Percentiles rank a stretch among this genome's conserved stretches.
These are phyloP conservation scores for Amblyjoppa fuscipennis DNA, from an alignment of 2,888 invertebrate species.

Conservation along the genomic window DNA sequence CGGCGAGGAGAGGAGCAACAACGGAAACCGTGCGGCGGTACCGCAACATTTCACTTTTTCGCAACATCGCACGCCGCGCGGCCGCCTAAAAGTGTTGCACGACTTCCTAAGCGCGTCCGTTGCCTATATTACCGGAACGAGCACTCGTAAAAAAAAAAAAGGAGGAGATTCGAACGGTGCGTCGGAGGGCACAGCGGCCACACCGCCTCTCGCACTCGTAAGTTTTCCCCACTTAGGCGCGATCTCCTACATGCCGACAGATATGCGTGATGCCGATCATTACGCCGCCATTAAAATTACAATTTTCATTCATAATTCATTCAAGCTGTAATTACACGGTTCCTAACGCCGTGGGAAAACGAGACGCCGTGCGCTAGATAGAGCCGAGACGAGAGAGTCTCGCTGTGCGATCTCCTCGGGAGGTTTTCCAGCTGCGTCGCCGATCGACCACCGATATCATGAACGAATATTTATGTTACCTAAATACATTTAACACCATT, in stretches of 20 bases:
- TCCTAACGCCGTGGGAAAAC: constrained; percentile 71
- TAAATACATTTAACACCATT: not conserved
- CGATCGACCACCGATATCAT: not conserved
- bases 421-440: constrained; percentile 16
- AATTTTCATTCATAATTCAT: constrained; percentile 74
- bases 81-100: constrained; percentile 81
- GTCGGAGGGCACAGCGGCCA: constrained; percentile 21
- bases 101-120: constrained; percentile 76
- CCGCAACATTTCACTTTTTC: constrained; percentile 82
- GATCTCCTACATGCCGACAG: constrained; percentile 31
- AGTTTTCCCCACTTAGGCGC: constrained; percentile 10
- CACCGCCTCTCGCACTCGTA: not conserved
- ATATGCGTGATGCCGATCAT: constrained; percentile 71
- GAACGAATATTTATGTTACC: constrained; percentile 6
- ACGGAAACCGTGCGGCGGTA: constrained; percentile 69
- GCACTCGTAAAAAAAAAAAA: constrained; percentile 50
- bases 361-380: constrained; percentile 19
- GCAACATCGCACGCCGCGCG: constrained; percentile 77
- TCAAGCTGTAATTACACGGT: constrained; percentile 71
- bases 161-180: constrained; percentile 58
- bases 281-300: constrained; percentile 70
- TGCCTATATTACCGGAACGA: constrained; percentile 68
- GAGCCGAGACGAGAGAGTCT: constrained; percentile 38
- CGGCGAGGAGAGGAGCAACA: constrained; percentile 62
- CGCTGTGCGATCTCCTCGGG: constrained; percentile 27